These are phyloP conservation scores for Rhogogaster chlorosoma DNA, from an alignment of 2,888 invertebrate species.

Conservation along the genomic window DNA sequence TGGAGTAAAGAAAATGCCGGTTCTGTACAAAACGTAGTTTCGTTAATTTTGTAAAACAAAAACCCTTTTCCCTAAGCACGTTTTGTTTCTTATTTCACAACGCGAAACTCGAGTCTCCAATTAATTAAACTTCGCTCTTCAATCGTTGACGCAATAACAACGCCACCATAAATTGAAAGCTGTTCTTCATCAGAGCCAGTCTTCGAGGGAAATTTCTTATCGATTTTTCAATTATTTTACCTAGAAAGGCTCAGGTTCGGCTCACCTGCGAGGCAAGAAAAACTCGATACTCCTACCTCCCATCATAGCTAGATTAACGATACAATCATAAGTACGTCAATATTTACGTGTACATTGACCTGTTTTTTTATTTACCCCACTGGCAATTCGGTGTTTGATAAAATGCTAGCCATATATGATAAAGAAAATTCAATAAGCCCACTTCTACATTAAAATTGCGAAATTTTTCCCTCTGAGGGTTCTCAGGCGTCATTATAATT, in stretches of 20 bases:
- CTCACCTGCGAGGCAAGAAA: neutral
- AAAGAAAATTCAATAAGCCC: neutral
- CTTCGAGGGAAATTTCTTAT: neutral
- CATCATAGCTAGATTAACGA: neutral
- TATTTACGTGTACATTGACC: neutral
- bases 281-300: neutral
- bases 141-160: neutral
- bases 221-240: neutral
- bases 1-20: neutral
- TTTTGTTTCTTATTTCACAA: too few relatives aligned
- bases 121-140: neutral
- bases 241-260: slow-evolving; percentile 1
- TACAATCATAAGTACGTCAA: neutral
- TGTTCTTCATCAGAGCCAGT: neutral
- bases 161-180: neutral
- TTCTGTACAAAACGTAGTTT: neutral
- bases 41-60: too few relatives aligned
- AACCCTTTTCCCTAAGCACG: too few relatives aligned
- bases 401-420: neutral
- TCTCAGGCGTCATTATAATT: neutral
- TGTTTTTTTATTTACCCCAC: neutral
- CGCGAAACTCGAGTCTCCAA: neutral
- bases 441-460: neutral
- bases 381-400: neutral
- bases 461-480: neutral